Evolutionary conservation across 2,888 invertebrate genomes (phyloP).

Genomic region (Athrips mouffetella): DNA sequence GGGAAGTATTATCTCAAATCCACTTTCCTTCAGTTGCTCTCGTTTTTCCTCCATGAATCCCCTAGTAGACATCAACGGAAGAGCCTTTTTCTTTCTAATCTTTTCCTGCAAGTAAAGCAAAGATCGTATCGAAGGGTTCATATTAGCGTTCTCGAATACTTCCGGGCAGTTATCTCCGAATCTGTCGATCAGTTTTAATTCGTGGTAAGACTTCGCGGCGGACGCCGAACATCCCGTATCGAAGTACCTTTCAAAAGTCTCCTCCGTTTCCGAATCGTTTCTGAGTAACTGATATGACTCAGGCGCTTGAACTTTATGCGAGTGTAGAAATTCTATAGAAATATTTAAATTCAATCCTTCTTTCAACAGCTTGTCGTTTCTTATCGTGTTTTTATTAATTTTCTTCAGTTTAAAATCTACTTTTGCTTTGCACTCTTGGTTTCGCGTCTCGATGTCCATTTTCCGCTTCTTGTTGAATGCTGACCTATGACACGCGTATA

Average conservation of each 20-base stretch:
- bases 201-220: slow-evolving; percentile 31
- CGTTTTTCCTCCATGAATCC: slow-evolving; percentile 18
- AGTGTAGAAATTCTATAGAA: slow-evolving; percentile 33
- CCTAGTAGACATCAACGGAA: not conserved
- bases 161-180: slow-evolving; percentile 24
- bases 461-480: slow-evolving; percentile 30
- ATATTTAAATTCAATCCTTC: slow-evolving; percentile 35
- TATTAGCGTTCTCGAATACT: slow-evolving; percentile 23
- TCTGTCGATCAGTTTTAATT: slow-evolving; percentile 25
- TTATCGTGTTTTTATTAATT: slow-evolving; percentile 34
- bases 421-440: slow-evolving; percentile 35
- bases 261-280: slow-evolving; percentile 30
- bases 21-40: slow-evolving; percentile 19
- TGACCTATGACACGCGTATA: slow-evolving; percentile 34
- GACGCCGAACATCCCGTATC: slow-evolving; percentile 26
- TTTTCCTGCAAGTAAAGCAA: slow-evolving; percentile 23
- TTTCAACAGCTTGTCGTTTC: slow-evolving; percentile 32
- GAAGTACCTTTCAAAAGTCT: slow-evolving; percentile 28
- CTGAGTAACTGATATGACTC: slow-evolving; percentile 27
- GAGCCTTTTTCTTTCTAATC: slow-evolving; percentile 10
- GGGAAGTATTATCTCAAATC: slow-evolving; percentile 24
- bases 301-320: slow-evolving; percentile 29
- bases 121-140: slow-evolving; percentile 29
- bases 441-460: slow-evolving; percentile 14
- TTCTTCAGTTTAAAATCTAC: slow-evolving; percentile 40